A percentile compares a stretch with the other conserved stretches of the same genome.
These are phyloP conservation scores for Mormyrops boulengeri DNA, from an alignment of 2,797 vertebrate genomes.

Conservation along the genomic window DNA sequence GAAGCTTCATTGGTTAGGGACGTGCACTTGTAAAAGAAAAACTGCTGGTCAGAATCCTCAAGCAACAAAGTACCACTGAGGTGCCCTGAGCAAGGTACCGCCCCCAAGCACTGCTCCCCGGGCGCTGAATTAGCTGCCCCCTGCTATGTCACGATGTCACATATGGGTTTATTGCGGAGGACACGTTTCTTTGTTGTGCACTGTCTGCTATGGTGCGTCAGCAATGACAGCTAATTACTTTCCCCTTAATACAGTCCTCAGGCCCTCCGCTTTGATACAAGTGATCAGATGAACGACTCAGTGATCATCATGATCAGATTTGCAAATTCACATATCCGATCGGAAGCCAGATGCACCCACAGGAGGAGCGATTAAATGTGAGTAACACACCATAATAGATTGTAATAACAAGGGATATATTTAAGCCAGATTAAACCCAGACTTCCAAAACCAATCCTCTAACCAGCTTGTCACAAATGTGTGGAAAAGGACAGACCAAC, in stretches of 20 bases:
- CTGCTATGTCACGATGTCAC: too few species aligned
- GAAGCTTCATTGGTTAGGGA: neutral
- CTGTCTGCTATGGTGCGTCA: neutral
- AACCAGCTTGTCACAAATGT: neutral
- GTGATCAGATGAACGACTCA: neutral
- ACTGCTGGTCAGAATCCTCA: neutral
- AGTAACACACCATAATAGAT: neutral
- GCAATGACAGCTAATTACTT: neutral
- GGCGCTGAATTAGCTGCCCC: too few species aligned
- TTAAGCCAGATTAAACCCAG: neutral
- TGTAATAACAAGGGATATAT: neutral
- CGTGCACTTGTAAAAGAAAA: too few species aligned
- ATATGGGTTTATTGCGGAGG: too few species aligned
- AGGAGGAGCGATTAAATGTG: neutral
- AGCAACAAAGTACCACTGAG: neutral
- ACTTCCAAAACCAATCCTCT: neutral
- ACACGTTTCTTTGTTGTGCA: neutral
- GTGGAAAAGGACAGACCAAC: neutral
- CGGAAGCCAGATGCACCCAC: neutral
- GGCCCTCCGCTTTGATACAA: neutral
- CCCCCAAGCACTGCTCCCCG: neutral
- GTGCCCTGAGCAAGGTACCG: neutral
- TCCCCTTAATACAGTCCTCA: neutral
- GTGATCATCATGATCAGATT: neutral
- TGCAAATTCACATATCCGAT: neutral